These are phyloP conservation scores for Schizotus pectinicornis DNA, from an alignment of 2,888 invertebrate genomes.

Conservation along the genomic window DNA sequence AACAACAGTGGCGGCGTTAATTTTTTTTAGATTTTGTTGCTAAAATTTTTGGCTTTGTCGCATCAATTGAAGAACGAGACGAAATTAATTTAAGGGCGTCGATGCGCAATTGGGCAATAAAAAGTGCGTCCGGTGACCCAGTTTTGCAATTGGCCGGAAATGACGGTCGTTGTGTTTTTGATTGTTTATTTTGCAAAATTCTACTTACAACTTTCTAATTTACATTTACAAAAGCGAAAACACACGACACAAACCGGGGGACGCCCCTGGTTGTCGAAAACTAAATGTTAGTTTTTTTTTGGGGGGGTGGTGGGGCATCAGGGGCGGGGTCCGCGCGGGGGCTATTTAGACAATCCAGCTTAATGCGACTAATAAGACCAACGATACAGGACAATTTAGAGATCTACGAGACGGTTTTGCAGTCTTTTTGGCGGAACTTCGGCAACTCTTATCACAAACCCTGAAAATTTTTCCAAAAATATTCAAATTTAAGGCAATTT, in stretches of 20 bases:
- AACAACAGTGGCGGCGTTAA: not conserved
- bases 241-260: constrained; percentile 18
- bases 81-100: constrained; percentile 13
- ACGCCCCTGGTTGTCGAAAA: not conserved
- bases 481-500: constrained; percentile 39
- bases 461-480: constrained; percentile 37
- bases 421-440: constrained; percentile 23
- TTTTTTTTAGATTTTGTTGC: not conserved
- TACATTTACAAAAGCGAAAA: constrained; percentile 27
- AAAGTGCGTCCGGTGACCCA: constrained; percentile 19
- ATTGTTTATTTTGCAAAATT: constrained; percentile 29
- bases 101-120: constrained; percentile 22
- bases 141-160: constrained; percentile 12
- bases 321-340: too few relatives aligned
- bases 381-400: too few relatives aligned
- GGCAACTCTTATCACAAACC: constrained; percentile 25
- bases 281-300: not conserved
- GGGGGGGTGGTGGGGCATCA: too few relatives aligned
- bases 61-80: constrained; percentile 3
- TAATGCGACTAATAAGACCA: too few relatives aligned
- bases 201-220: constrained; percentile 27
- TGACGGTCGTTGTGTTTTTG: not conserved
- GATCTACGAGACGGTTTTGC: not conserved
- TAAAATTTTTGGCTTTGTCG: not conserved
- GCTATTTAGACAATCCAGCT: too few relatives aligned